Percentiles rank a stretch among this genome's conserved stretches.
Evolutionary conservation across 2,797 vertebrate species (phyloP).

Genomic region (Clarias laeviceps): DNA sequence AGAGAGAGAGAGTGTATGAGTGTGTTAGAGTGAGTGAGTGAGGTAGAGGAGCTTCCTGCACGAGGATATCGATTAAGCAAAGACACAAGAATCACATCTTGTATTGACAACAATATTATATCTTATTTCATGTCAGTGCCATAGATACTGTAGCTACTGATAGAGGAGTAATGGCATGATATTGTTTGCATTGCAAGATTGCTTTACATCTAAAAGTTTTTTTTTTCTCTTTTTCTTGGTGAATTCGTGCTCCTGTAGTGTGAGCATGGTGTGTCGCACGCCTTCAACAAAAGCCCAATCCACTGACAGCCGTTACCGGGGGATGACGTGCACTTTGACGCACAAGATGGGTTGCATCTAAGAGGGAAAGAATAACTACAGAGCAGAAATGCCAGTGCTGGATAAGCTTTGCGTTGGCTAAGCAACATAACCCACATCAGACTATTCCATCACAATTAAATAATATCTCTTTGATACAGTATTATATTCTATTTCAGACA

Average conservation of each 20-base stretch:
- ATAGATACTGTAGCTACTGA: background rate
- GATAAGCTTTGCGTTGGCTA: background rate
- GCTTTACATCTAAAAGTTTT: no score
- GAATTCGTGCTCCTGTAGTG: background rate
- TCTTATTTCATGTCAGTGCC: background rate
- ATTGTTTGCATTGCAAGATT: no score
- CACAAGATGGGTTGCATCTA: constrained; percentile 28
- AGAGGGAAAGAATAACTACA: constrained; percentile 28
- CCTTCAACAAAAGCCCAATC: constrained; percentile 17
- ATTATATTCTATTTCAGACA: no score
- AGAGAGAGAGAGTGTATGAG: no score
- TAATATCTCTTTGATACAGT: no score
- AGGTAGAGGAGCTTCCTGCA: constrained; percentile 62
- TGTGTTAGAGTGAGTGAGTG: background rate
- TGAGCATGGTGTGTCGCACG: background rate
- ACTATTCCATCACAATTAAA: background rate
- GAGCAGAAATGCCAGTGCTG: constrained; percentile 25
- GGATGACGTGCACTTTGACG: constrained; percentile 34
- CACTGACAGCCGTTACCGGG: constrained; percentile 29
- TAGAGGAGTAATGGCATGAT: no score
- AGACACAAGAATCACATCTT: constrained; percentile 64
- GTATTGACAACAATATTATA: constrained; percentile 50
- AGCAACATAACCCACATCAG: constrained; percentile 10
- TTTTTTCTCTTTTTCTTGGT: background rate
- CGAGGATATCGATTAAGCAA: constrained; percentile 72